phyloP scores from a whole-genome alignment of 2,888 invertebrate genomes.

The Clanis bilineata region DNA sequence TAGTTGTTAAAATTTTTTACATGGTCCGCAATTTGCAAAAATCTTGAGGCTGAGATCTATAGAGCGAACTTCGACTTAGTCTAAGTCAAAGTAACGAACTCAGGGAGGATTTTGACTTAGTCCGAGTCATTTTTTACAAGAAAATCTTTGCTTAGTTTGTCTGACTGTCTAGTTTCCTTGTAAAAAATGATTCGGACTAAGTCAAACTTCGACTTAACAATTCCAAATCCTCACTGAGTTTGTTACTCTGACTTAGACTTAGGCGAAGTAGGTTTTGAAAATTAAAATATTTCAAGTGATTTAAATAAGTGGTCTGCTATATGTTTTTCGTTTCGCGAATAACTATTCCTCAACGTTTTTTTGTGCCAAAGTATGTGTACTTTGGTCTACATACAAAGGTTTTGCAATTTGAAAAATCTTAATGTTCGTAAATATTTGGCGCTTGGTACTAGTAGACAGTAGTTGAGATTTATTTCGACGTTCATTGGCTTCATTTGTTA shows the following conservation, averaged over 20 bases:
- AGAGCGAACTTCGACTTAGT: no score
- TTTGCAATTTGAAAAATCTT: background rate
- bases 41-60: no score
- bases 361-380: background rate
- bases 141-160: no score
- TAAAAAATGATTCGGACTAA: no score
- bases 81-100: no score
- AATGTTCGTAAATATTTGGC: background rate
- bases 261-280: no score
- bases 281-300: background rate
- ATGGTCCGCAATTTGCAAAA: background rate
- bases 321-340: background rate
- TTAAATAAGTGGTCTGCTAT: background rate
- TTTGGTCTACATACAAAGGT: background rate
- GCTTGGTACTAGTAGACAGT: background rate
- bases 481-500: background rate
- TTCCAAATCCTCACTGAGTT: no score
- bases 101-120: no score
- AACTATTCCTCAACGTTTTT: background rate
- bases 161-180: no score
- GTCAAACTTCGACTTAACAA: no score
- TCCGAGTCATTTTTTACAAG: no score
- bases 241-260: no score
- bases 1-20: background rate
- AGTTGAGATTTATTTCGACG: background rate